phyloP scores from a whole-genome alignment of 2,888 invertebrate species.

The Rhagophthalmus giganteus region DNA sequence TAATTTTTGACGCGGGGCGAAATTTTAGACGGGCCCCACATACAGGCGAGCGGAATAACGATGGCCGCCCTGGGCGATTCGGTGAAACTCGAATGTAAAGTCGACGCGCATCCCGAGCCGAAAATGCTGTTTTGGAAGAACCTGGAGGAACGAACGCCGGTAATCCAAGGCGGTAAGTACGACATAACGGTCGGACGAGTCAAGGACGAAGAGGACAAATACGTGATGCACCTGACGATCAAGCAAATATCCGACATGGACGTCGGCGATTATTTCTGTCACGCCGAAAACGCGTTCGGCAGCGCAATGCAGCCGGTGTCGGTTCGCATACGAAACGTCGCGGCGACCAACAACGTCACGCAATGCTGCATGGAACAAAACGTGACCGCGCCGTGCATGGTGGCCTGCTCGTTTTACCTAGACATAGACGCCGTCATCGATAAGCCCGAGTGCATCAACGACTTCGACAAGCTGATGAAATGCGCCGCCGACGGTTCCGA shows the following conservation, averaged over 20 bases:
- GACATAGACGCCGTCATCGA: conserved; percentile 83
- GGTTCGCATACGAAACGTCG: conserved; percentile 67
- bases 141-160: conserved; percentile 71
- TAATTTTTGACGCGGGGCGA: neutral
- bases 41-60: conserved; percentile 76
- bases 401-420: conserved; percentile 81
- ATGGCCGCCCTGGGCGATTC: conserved; percentile 76
- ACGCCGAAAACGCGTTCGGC: conserved; percentile 83
- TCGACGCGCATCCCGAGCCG: conserved; percentile 78
- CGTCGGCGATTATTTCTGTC: conserved; percentile 81
- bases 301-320: conserved; percentile 72
- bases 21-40: conserved; percentile 70
- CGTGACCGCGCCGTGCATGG: conserved; percentile 76
- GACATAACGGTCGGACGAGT: conserved; percentile 64
- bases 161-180: conserved; percentile 77
- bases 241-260: conserved; percentile 71
- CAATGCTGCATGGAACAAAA: conserved; percentile 82
- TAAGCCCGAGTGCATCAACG: conserved; percentile 77
- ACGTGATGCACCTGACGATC: conserved; percentile 75
- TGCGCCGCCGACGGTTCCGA: conserved; percentile 83
- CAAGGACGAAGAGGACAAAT: conserved; percentile 68
- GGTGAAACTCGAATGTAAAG: conserved; percentile 75
- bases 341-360: conserved; percentile 70
- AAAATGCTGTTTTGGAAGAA: conserved; percentile 83
- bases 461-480: conserved; percentile 83